Conservation (phyloP, 37 sponge, comb jelly and placozoan genomes). For the Theonella swinhoei region DNA sequence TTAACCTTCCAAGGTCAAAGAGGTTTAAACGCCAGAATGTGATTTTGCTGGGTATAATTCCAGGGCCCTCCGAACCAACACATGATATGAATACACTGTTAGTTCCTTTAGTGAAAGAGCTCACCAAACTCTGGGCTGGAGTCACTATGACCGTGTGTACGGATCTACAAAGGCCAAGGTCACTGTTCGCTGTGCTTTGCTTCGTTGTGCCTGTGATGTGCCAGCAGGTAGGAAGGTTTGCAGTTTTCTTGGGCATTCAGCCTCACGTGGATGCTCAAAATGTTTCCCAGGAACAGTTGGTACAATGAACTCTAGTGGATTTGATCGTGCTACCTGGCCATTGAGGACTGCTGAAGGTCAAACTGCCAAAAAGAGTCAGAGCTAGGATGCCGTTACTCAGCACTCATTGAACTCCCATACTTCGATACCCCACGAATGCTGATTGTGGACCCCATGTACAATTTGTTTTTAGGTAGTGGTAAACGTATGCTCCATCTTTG, state of each 20-base stretch:
- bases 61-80: conserved; percentile 34
- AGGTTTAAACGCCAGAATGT: conserved; percentile 20
- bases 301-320: conserved; percentile 7
- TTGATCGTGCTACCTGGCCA: conserved; percentile 40
- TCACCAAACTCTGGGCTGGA: conserved; percentile 16
- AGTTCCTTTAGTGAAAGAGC: conserved; percentile 30
- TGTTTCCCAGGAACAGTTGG: conserved; percentile 17
- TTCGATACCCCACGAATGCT: conserved; percentile 48
- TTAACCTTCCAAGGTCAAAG: conserved; percentile 7
- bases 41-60: conserved; percentile 27
- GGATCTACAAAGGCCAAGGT: neutral
- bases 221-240: conserved; percentile 48
- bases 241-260: conserved; percentile 38
- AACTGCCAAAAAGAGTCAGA: conserved; percentile 1
- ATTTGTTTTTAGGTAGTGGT: conserved; percentile 60
- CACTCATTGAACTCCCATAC: conserved; percentile 55
- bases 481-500: conserved; percentile 30
- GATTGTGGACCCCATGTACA: conserved; percentile 76
- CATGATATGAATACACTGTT: conserved; percentile 9
- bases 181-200: conserved; percentile 27
- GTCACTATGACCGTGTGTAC: neutral
- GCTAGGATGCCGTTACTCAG: conserved; percentile 4
- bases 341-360: neutral
- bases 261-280: conserved; percentile 27
- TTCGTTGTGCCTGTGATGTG: conserved; percentile 33